Evolutionary conservation across 2,797 vertebrate genomes (phyloP), one percentile per base, ranked within the genome.

Genomic region (Spheniscus humboldti): DNA sequence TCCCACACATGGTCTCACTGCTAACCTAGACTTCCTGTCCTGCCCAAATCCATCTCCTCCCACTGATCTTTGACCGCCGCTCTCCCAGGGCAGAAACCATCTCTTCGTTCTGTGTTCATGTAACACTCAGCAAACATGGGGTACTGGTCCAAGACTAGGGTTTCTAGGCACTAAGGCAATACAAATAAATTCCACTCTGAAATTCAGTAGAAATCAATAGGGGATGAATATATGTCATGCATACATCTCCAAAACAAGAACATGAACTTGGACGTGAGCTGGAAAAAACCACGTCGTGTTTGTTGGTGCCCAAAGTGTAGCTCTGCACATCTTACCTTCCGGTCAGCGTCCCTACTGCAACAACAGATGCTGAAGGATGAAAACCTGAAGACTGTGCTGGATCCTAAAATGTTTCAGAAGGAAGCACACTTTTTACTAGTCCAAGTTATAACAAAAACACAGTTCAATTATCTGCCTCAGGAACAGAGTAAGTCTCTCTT

Each of bases 321-420:
- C 30, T n/a, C n/a, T 33, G 23, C 2, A 3, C 17, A 28, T 84
- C 98, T 98, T 96, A 99, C 99, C 99, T 99, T 97, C 99, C 99
- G 9, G 98, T 99, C 94, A 99, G 99, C 0, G 99, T 99, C 97
- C 99, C 99, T 77, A 99, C 98, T 53, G 99, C 99, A 97, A 99
- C 98, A 64, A 99, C 99, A 92, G 98, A 98, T 96, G 99, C 99
- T 92, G 98, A 99, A 64, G 99, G 99, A 97, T 99, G 99, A 97
- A 99, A 99, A 94, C 99, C 99, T 87, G 99, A 99, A 94, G 99
- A 99, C 94, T 99, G 99, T 62, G 99, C 98, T 71, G 99, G 98
- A 97, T 99, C 99, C 99, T 99, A 95, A 86, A 96, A 98, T 8
- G 57, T 95, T 92, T 80, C 79, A 97, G 45, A 97, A 98, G 92